phyloP scores from a whole-genome alignment of 2,113 vertebrate species.

The Galbula dea region DNA sequence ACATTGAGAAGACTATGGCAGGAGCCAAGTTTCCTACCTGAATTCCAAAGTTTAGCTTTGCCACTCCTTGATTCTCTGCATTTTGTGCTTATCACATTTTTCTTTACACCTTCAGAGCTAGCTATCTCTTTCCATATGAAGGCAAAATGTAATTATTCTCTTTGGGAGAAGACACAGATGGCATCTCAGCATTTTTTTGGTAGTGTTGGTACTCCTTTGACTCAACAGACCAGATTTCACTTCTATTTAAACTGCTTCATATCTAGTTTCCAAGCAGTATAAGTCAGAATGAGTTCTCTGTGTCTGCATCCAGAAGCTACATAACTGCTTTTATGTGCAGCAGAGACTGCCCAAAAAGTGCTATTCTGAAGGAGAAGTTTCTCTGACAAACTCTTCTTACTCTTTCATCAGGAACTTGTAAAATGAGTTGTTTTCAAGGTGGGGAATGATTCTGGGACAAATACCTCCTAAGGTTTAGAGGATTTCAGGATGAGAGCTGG shows the following conservation, averaged over 20 bases:
- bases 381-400: neutral
- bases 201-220: neutral
- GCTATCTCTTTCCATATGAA: neutral
- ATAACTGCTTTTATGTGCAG: neutral
- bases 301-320: neutral
- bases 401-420: neutral
- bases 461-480: neutral
- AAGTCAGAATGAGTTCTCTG: neutral
- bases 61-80: neutral
- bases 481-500: neutral
- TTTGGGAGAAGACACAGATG: constrained; percentile 21
- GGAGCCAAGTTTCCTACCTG: neutral
- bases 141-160: constrained; percentile 11
- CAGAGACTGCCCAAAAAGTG: neutral
- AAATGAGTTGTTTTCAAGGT: neutral
- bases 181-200: neutral
- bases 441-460: neutral
- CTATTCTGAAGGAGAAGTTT: neutral
- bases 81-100: neutral
- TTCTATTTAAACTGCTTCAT: constrained; percentile 1
- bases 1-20: neutral
- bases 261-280: neutral
- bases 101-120: neutral
- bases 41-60: neutral
- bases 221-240: constrained; percentile 4